Evolutionary conservation across 2,888 invertebrate genomes (phyloP).

Genomic region (Cephonodes hylas): DNA sequence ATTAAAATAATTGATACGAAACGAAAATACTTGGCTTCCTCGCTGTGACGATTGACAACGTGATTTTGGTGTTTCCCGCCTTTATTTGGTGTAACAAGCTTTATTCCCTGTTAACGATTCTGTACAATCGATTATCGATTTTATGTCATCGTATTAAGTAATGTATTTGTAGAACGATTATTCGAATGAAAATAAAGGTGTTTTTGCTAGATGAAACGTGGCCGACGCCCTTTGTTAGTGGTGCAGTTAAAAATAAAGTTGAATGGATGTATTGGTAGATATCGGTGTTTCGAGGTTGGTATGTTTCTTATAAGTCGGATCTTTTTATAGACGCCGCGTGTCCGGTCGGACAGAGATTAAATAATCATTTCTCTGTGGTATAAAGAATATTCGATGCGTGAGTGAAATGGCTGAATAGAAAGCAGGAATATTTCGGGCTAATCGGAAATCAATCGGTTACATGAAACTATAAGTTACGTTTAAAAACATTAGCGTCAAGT

Average conservation of each 20-base stretch:
- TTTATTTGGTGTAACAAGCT: conserved; percentile 41
- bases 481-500: no score
- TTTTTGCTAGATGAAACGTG: conserved; percentile 18
- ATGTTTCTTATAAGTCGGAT: conserved; percentile 36
- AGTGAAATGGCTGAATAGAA: background rate
- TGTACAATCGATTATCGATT: conserved; percentile 26
- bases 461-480: no score
- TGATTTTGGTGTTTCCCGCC: conserved; percentile 63
- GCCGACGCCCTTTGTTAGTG: conserved; percentile 53
- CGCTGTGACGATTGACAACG: conserved; percentile 59
- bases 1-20: conserved; percentile 74
- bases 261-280: conserved; percentile 55
- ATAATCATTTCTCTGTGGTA: conserved; percentile 2
- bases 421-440: background rate
- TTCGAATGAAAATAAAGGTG: conserved; percentile 11
- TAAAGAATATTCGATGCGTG: background rate
- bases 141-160: conserved; percentile 19
- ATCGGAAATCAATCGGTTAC: background rate
- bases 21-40: conserved; percentile 75
- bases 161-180: conserved; percentile 19
- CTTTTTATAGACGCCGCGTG: conserved; percentile 36
- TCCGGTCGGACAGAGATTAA: conserved; percentile 28
- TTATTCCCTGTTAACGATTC: conserved; percentile 18
- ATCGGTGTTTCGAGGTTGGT: conserved; percentile 40
- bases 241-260: conserved; percentile 59